These are phyloP conservation scores for Onychomys arenicola DNA, from an alignment of 2,797 vertebrate genomes.

Conservation along the genomic window DNA sequence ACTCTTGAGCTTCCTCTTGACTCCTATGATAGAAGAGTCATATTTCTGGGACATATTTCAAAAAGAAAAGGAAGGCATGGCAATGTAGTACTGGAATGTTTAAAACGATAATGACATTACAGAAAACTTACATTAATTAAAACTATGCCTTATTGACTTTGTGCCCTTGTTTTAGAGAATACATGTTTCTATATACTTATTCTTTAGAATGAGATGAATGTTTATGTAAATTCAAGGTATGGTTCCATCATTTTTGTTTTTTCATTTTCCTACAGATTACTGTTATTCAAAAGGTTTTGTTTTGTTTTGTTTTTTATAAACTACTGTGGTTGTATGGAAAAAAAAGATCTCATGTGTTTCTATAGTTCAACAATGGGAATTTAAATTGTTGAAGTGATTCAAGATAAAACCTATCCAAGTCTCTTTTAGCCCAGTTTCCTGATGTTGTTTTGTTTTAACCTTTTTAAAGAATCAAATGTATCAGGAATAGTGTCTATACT, in stretches of 20 bases:
- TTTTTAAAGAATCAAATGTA: conserved; percentile 54
- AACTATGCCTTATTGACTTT: conserved; percentile 9
- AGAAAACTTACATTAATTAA: conserved; percentile 48
- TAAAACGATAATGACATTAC: conserved; percentile 25
- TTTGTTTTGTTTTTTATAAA: conserved; percentile 53
- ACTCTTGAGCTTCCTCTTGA: background rate
- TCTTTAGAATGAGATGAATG: conserved; percentile 31
- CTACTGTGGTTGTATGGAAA: background rate
- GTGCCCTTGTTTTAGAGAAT: conserved; percentile 25
- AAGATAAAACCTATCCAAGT: background rate
- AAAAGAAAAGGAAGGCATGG: background rate
- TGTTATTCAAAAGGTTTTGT: background rate
- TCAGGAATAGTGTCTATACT: background rate
- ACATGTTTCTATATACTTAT: background rate
- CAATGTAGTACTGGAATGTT: background rate
- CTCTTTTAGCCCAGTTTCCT: conserved; percentile 48
- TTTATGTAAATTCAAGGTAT: conserved; percentile 31
- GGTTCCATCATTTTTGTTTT: background rate
- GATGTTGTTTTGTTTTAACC: conserved; percentile 28
- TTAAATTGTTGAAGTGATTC: conserved; percentile 60
- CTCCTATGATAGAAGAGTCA: background rate
- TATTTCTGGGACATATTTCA: background rate
- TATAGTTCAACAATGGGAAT: conserved; percentile 32
- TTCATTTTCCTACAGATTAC: conserved; percentile 47
- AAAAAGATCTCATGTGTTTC: conserved; percentile 41